Evolutionary conservation across 2,113 vertebrate genomes (phyloP).

Genomic region (Oceanites oceanicus): DNA sequence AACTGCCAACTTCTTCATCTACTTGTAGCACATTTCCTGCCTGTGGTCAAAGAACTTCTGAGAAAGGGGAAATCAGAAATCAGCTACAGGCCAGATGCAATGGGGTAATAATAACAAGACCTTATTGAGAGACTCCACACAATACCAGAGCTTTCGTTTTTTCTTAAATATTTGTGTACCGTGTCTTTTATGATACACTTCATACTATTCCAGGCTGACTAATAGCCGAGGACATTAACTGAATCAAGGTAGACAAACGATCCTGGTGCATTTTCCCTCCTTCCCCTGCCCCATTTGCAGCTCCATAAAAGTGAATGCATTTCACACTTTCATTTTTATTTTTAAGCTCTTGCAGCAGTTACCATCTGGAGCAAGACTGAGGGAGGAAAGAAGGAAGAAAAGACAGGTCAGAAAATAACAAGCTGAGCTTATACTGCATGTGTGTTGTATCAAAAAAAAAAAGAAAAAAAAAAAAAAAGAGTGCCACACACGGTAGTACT

Average conservation of each 20-base stretch:
- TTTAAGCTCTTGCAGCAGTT: background rate
- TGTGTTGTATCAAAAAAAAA: background rate
- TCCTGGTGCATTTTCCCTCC: background rate
- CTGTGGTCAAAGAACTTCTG: background rate
- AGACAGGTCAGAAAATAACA: background rate
- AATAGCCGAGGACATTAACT: background rate
- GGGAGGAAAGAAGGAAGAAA: background rate
- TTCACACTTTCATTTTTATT: background rate
- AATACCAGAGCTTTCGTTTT: background rate
- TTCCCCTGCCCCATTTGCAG: background rate
- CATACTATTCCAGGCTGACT: background rate
- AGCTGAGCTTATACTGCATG: background rate
- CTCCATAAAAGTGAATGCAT: background rate
- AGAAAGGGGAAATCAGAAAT: background rate
- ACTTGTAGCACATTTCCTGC: background rate
- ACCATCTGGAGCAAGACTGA: background rate
- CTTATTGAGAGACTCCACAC: background rate
- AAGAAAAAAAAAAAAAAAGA: background rate
- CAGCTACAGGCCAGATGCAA: background rate
- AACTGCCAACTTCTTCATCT: background rate
- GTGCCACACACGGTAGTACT: fast-evolving
- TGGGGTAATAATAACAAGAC: background rate
- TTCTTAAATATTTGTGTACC: background rate
- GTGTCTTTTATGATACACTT: background rate
- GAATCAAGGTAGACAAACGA: background rate